Conservation (phyloP, 2,888 invertebrate genomes). For the Eilema griseolum region DNA sequence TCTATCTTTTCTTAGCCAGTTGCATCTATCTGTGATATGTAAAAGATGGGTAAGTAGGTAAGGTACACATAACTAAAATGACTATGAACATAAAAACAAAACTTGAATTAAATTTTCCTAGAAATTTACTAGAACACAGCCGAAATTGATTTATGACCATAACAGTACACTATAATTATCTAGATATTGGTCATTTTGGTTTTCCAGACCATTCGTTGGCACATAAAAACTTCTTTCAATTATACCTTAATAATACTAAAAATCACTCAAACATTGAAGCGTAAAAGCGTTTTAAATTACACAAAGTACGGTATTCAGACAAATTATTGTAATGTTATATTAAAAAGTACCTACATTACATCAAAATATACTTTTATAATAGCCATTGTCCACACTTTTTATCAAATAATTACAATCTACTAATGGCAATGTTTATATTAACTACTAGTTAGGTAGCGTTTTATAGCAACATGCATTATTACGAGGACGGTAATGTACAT, state of each 20-base stretch:
- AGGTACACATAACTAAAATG: no score
- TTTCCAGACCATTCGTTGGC: background rate
- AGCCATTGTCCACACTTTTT: background rate
- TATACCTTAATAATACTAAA: background rate
- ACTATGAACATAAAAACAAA: no score
- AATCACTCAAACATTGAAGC: background rate
- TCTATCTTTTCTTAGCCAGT: no score
- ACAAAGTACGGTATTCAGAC: background rate
- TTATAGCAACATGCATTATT: background rate
- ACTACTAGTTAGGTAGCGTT: background rate
- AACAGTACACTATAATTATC: background rate
- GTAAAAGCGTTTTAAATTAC: background rate
- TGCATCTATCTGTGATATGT: no score
- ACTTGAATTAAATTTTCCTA: no score
- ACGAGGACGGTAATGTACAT: no score
- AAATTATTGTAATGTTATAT: background rate
- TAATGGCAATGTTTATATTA: background rate
- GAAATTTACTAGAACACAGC: no score
- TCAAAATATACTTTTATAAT: background rate
- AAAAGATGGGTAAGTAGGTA: no score
- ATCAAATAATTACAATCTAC: slow-evolving; percentile 1
- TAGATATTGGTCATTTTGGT: no score
- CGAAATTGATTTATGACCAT: background rate
- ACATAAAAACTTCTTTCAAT: background rate
- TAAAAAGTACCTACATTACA: background rate